These are phyloP conservation scores for Tor tambroides DNA, from an alignment of 2,113 vertebrate genomes.

Conservation along the genomic window DNA sequence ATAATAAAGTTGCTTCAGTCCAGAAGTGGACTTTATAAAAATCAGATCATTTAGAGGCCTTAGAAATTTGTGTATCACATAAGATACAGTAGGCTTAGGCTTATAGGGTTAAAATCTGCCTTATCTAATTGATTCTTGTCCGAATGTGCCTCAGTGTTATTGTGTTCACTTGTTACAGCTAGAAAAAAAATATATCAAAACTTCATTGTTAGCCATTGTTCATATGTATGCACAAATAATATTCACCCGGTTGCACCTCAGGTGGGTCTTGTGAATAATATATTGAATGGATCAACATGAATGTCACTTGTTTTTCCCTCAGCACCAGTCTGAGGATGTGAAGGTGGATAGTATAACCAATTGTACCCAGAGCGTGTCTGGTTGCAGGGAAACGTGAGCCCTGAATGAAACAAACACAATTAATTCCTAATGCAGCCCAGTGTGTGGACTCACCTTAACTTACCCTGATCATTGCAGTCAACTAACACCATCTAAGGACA, in stretches of 20 bases:
- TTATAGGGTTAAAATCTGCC: not conserved
- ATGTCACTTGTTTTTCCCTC: slow-evolving; percentile 1
- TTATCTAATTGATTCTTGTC: not conserved
- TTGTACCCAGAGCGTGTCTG: slow-evolving; percentile 31
- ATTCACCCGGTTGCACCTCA: not conserved
- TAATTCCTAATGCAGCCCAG: slow-evolving; percentile 24
- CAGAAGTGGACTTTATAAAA: too few relatives aligned
- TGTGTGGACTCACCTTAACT: slow-evolving; percentile 18
- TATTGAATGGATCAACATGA: slow-evolving; percentile 18
- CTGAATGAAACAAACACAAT: slow-evolving; percentile 19
- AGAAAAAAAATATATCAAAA: not conserved
- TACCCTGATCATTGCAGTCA: not conserved
- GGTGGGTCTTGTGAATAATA: slow-evolving; percentile 47
- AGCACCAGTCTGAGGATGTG: slow-evolving; percentile 19
- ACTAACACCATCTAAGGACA: not conserved
- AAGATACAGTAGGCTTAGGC: not conserved
- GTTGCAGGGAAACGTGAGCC: slow-evolving; percentile 59
- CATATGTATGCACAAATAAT: not conserved
- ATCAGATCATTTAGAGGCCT: too few relatives aligned
- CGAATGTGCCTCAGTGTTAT: not conserved
- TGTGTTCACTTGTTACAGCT: not conserved
- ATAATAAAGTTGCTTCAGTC: too few relatives aligned
- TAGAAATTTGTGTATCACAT: not conserved
- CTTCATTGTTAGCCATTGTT: not conserved
- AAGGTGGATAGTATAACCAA: slow-evolving; percentile 23